Base-by-base conservation (phyloP, 2,888 invertebrate genomes). In the Hipparchia semele region DNA sequence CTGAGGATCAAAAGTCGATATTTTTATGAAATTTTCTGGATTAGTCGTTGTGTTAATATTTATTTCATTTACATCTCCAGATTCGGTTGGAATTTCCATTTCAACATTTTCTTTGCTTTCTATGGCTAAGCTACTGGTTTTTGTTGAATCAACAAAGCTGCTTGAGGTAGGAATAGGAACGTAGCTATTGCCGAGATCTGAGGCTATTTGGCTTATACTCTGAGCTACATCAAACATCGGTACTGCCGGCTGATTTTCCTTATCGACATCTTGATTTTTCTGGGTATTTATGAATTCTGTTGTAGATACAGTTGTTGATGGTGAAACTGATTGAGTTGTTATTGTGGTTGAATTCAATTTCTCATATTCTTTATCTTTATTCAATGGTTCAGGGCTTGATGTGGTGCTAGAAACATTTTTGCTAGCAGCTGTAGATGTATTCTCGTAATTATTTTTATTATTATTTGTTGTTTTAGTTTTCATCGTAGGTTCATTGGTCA, bases 161-260 rank as follows among this genome's bases (percentile, higher is more conserved):
- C 83, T 88, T 2, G 87, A 80, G 23, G 92, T 91, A 60, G 92
- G 90, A 49, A 90, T 78, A 62, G 92, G 89, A 77, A 83, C 85
- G 76, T 87, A 91, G 72, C 83, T 87, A 60, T 84, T 84, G 51
- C 91, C 92, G 45, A 94, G 84, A 80, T 94, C 94, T 2, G 92
- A 92, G 70, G 94, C 92, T 78, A 94, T 94, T 86, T 94, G 94
- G 78, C 93, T 94, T 64, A 94, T 90, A 79, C 94, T 94, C 79
- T 91, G 90, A 68, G 92, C 91, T 51, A 94, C 89, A 79, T 94
- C 94, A 80, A 94, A 92, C 53, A 92, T 75, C 10, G 87, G 89
- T 65, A 87, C 75, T 13, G 81, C 77, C 61, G 87, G 78, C 73
- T 87, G 86, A 64, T 79, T 78, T 53, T 84, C 82, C 69, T 84